Base-by-base conservation (phyloP, 2,888 invertebrate species). In the Belgica antarctica region DNA sequence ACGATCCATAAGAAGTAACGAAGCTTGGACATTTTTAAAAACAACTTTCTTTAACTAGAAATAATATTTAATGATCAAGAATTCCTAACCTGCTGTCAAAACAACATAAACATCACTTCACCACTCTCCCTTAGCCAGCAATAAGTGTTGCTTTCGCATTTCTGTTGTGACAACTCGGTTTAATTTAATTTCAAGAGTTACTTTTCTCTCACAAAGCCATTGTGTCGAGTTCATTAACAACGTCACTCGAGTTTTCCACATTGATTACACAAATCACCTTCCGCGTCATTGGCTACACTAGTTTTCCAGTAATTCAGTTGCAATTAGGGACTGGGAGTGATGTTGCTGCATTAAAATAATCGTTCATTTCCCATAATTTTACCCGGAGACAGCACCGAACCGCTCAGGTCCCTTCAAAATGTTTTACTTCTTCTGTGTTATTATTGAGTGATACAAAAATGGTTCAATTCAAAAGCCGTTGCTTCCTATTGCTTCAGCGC, bases 221-320 rank as follows among this genome's bases (percentile, higher is more conserved):
- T 8, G 27, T 27, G 8, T 59, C 19, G 19, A 59, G 59, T 59
- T 59, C 59, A 59, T 59, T 59, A 59, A 27, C 25, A 52, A 5
- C 15, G 4, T 46, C 17, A 52, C 52, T 59, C 22, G 59, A 59
- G 22, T 59, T 17, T 59, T 59, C 59, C 59, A 59, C 59, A 59
- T 27, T 27, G 59, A 59, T 59, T 59, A 59, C 25, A 27, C 59
- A 59, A 27, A 59, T 59, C 59, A 59, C 59, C 59, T 59, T 59
- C 59, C 27, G 27, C 59, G 59, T 59, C 59, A 59, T 59, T 59
- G 59, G 59, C 27, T 15, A 59, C 59, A 59, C 27, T 27, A 59
- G 27, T 59, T 12, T 59, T 59, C 27, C 59, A 59, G 59, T 15
- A 59, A 59, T 59, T 59, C 25, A 27, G 59, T n/a, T 59, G 59